Conservation (phyloP, 2,888 invertebrate species). For the Platypus cylindrus region DNA sequence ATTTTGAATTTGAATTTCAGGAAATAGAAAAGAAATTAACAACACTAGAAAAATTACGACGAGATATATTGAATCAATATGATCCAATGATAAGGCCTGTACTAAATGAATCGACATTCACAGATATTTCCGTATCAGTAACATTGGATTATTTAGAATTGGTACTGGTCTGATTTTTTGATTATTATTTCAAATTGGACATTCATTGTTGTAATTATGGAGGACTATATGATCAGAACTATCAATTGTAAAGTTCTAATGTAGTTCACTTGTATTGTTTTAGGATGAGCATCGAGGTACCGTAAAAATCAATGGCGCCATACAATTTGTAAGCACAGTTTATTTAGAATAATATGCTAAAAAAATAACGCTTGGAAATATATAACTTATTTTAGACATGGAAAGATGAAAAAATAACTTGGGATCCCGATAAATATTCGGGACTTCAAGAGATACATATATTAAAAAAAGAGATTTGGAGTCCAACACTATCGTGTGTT, state of each 20-base stretch:
- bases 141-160: constrained; percentile 23
- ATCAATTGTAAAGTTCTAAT: too few relatives aligned
- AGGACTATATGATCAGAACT: constrained; percentile 1
- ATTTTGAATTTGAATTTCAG: constrained; percentile 20
- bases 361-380: constrained; percentile 1
- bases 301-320: too few relatives aligned
- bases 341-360: too few relatives aligned
- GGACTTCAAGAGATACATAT: constrained; percentile 38
- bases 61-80: constrained; percentile 39
- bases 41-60: constrained; percentile 39
- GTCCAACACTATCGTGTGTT: constrained; percentile 39
- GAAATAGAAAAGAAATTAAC: constrained; percentile 37
- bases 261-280: too few relatives aligned
- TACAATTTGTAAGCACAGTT: too few relatives aligned
- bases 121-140: constrained; percentile 24
- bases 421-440: constrained; percentile 47
- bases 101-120: constrained; percentile 19
- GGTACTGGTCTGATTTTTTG: constrained; percentile 17
- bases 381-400: constrained; percentile 39
- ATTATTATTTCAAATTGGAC: neutral
- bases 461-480: constrained; percentile 46
- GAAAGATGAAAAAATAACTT: constrained; percentile 47
- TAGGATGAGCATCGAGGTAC: too few relatives aligned
- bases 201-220: neutral
- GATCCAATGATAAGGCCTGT: constrained; percentile 34